Conservation (phyloP, 1,140 invertebrate species). For the Orchestia grillus region DNA sequence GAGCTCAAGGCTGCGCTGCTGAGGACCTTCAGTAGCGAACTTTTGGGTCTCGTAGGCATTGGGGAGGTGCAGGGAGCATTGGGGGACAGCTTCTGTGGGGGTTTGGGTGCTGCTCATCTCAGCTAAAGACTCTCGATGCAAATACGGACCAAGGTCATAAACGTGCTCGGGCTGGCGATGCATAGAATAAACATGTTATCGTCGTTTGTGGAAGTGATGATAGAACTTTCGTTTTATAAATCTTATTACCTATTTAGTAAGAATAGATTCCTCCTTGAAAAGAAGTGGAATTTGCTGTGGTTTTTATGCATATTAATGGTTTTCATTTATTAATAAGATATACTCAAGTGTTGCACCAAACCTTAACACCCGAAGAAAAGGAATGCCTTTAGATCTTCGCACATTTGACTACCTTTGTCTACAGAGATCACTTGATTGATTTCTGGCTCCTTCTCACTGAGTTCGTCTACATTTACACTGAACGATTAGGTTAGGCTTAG, state of each 20-base stretch:
- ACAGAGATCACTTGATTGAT: not conserved
- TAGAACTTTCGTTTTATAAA: no score
- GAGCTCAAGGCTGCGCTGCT: no score
- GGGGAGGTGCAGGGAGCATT: no score
- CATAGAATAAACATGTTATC: not conserved
- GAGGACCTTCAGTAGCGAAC: no score
- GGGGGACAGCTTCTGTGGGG: no score
- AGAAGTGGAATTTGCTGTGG: not conserved
- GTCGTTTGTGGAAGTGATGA: no score
- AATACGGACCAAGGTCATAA: not conserved
- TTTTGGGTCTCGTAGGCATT: no score
- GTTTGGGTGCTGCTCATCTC: not conserved
- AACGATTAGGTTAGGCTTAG: no score
- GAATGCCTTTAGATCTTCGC: not conserved
- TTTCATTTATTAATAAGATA: not conserved
- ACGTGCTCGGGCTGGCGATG: not conserved
- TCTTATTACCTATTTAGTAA: no score
- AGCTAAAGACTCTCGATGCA: not conserved
- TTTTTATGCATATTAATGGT: not conserved
- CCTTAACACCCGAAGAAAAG: not conserved
- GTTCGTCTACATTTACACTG: not conserved
- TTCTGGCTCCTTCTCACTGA: not conserved
- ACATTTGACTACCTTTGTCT: not conserved
- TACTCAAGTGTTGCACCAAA: not conserved
- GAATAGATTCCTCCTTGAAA: not conserved